These are phyloP conservation scores for Natator depressus DNA, from an alignment of 2,113 vertebrate genomes.

Conservation along the genomic window DNA sequence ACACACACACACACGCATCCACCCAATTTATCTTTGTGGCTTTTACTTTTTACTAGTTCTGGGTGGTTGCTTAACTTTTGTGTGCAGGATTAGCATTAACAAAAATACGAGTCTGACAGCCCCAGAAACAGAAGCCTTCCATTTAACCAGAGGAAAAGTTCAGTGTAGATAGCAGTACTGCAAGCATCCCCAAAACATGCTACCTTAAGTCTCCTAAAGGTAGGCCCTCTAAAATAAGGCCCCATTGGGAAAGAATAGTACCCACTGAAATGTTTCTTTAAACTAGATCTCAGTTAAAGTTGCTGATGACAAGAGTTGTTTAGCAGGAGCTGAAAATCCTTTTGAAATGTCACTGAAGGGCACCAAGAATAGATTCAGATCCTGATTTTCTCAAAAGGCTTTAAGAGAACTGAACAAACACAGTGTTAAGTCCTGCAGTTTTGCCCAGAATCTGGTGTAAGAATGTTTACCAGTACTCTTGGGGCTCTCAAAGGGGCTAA, in stretches of 20 bases:
- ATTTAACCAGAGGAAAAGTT: not conserved
- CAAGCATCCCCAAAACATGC: not conserved
- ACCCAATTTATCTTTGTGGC: not conserved
- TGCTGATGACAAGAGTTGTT: not conserved
- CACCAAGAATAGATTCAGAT: not conserved
- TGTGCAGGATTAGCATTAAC: not conserved
- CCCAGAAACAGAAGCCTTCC: not conserved
- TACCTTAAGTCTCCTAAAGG: too few species aligned
- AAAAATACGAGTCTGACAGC: not conserved
- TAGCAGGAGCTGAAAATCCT: not conserved
- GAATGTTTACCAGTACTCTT: not conserved
- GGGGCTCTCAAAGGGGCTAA: not conserved
- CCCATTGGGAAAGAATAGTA: not conserved
- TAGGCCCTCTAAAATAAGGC: too few species aligned
- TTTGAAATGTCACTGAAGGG: not conserved
- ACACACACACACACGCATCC: not conserved
- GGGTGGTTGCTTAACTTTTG: not conserved
- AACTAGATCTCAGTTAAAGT: not conserved
- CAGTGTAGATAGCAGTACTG: not conserved
- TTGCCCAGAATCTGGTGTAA: not conserved
- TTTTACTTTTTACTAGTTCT: not conserved
- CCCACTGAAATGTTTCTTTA: not conserved
- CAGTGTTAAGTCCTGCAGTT: not conserved
- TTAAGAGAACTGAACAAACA: not conserved
- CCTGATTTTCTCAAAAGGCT: rapidly evolving